A percentile compares a stretch with the other conserved stretches of the same genome.
These are phyloP conservation scores for Monopterus albus DNA, from an alignment of 2,113 vertebrate genomes.

Conservation along the genomic window DNA sequence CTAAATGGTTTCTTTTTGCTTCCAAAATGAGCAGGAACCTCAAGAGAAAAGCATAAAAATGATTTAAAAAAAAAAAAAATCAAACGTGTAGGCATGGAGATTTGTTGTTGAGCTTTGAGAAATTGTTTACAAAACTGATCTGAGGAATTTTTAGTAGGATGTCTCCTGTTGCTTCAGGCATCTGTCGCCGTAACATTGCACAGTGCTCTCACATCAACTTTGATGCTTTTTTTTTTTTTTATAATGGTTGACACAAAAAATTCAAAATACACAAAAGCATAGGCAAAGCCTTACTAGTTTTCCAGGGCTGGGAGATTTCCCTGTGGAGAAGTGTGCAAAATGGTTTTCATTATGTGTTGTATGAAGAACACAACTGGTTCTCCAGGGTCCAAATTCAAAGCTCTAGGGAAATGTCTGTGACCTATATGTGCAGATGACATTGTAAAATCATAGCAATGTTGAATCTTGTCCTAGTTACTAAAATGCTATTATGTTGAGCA, in stretches of 20 bases:
- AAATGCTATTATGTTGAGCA: conserved; percentile 55
- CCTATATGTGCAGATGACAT: conserved; percentile 49
- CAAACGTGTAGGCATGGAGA: conserved; percentile 35
- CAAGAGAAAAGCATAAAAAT: conserved; percentile 20
- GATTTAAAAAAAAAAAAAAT: conserved; percentile 48
- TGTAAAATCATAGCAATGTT: conserved; percentile 40
- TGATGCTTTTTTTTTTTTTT: too few relatives aligned
- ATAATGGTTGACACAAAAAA: neutral
- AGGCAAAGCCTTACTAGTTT: neutral
- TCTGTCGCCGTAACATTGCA: conserved; percentile 39
- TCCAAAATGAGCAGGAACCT: conserved; percentile 29
- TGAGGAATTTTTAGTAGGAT: conserved; percentile 10
- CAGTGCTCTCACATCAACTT: conserved; percentile 9
- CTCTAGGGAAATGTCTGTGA: conserved; percentile 33
- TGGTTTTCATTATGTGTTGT: conserved; percentile 21
- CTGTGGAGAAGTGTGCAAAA: conserved; percentile 25
- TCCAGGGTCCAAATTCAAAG: conserved; percentile 7
- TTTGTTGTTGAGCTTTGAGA: conserved; percentile 31
- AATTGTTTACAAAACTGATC: conserved; percentile 49
- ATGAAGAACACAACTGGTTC: conserved; percentile 23
- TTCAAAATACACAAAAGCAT: neutral
- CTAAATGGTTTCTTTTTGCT: conserved; percentile 3
- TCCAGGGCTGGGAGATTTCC: conserved; percentile 30
- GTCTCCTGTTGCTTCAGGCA: conserved; percentile 17
- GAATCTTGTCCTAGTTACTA: conserved; percentile 46